Base-by-base conservation (phyloP, 2,888 invertebrate genomes). In the Oxytorus armatus region DNA sequence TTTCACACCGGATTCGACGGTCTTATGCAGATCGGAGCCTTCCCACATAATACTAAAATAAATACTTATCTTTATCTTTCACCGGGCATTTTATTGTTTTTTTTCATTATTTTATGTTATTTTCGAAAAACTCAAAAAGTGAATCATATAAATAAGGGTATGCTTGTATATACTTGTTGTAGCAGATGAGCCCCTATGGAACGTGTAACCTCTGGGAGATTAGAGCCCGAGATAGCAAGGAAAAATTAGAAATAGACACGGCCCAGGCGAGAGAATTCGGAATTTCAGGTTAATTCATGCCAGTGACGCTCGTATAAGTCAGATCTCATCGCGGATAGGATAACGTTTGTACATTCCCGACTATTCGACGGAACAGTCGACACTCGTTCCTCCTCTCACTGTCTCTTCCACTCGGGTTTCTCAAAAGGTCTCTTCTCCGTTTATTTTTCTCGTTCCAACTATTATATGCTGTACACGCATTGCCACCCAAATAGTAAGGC, bases 1-100 rank as follows among this genome's bases (percentile, higher is more conserved):
- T 89, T 89, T 86, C 84, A 85, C 82, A 84, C 63, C 51, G 65
- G 33, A 53, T 49, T 61, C 36, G 49, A 42, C 8, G 29, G 10
- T 25, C 39, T 18, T n/a, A n/a, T n/a, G n/a, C n/a, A n/a, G n/a
- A n/a, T n/a, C n/a, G n/a, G n/a, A n/a, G n/a, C n/a, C n/a, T n/a
- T n/a, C n/a, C 23, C 16, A 33, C 25, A 29, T 68, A 53, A 59
- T 68, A 68, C 18, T 61, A 73, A 73, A 73, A 61, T 55, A 63
- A 79, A 74, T 55, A 47, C 53, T 25, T 23, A 57, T 69, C 21
- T 10, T 59, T 44, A n/a, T 68, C 53, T 63, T 77, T 74, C 44
- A 42, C 49, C 76, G 29, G 23, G 65, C 33, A 59, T 66, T 72
- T 68, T 7, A 47, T 42, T 21, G 29, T 55, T 33, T 39, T 29